phyloP scores from a whole-genome alignment of 2,797 vertebrate species.

The Avahi laniger region DNA sequence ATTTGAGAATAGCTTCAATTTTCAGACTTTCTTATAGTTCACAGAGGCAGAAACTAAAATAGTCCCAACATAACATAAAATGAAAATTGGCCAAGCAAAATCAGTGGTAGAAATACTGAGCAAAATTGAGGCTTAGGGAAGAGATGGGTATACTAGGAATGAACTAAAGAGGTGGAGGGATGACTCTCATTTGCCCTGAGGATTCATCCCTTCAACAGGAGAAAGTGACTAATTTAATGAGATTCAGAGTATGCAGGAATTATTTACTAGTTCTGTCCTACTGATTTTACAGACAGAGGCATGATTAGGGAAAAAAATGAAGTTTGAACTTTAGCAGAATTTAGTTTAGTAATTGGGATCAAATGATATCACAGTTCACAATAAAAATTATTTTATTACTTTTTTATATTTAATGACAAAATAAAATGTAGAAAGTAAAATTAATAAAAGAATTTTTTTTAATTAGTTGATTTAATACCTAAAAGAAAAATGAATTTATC shows the following conservation, averaged over 20 bases:
- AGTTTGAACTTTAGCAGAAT: conserved; percentile 27
- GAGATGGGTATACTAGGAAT: not conserved
- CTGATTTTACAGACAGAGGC: conserved; percentile 35
- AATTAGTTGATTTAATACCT: not conserved
- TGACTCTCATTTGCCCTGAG: not conserved
- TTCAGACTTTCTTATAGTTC: not conserved
- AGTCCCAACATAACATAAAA: not conserved
- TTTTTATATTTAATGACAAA: not conserved
- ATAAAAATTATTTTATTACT: not conserved
- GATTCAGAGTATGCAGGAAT: not conserved
- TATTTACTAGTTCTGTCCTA: not conserved
- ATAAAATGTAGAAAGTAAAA: not conserved
- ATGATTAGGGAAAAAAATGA: not conserved
- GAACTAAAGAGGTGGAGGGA: not conserved
- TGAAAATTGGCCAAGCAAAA: not conserved
- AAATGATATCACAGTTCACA: conserved; percentile 37
- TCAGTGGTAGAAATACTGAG: not conserved
- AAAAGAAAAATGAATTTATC: not conserved
- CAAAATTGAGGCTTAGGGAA: not conserved
- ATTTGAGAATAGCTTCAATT: not conserved
- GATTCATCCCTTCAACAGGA: not conserved
- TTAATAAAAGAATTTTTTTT: not conserved
- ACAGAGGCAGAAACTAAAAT: not conserved
- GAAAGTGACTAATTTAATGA: not conserved
- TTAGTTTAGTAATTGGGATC: not conserved